Evolutionary conservation across 2,113 vertebrate genomes (phyloP), one percentile per base, ranked within the genome.

Genomic region (Lipophrys pholis): DNA sequence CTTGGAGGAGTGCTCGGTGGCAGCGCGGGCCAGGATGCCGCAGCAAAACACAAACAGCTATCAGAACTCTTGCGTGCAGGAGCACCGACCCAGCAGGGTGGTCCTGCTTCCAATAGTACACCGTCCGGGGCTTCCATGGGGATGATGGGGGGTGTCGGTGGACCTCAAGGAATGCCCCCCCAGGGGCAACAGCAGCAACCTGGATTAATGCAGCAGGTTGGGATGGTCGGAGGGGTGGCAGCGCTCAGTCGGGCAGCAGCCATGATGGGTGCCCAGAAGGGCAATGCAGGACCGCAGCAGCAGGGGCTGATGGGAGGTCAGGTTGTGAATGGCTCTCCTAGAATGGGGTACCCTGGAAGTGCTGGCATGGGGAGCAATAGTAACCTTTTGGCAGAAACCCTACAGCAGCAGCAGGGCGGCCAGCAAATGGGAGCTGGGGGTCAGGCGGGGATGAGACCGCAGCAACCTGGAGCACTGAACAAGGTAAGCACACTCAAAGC

Each of bases 1-100:
- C 66, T 84, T 1, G 83, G 85, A 38, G 85, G 78, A 16, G 92
- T 88, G 65, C 51, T 89, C 3, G 83, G 83, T 30, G 59, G 85
- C 5, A 85, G 84, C 16, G 81, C 85, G 17, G 81, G 90, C 38
- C 97, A 97, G 88, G 98, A 99, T 91, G 96, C 97, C 41, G 97
- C 97, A 39, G 94, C 96, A 70, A 99, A 99, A 94, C 97, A 99
- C 92, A 99, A 99, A 93, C 97, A 99, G 83, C 92, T 99, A 38
- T 99, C 98, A 41, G 98, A 99, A 88, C 94, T 99, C 42, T 72
- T 99, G 48, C 95, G 96, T 3, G 93, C 95, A 69, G 94, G 92
- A 87, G 95, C 73, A 76, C 93, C 91, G 63, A 89, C 81, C 82
- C 94, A 91, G 83, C 95, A 95, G 88, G 93, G 95, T 73, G 80